Base-by-base conservation (phyloP, 2,113 vertebrate genomes). In the Columba livia region DNA sequence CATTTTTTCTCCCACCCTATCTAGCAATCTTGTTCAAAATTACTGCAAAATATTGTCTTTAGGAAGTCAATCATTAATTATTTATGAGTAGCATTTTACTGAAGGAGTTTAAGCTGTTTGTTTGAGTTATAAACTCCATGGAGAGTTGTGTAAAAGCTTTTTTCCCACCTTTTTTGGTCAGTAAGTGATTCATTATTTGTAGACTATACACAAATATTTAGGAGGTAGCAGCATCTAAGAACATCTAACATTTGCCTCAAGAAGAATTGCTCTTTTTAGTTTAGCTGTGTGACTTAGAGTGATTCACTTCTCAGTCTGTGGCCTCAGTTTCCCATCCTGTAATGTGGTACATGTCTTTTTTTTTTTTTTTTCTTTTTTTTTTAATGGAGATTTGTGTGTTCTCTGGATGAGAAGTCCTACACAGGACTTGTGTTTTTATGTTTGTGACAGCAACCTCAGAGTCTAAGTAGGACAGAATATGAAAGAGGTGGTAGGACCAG, bases 11-110 rank as follows among this genome's bases (percentile, higher is more conserved):
- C 40, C 32, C 48, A 73, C 20, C 8, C 53, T 97, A 82, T 96
- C 91, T 93, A 86, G 73, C 57, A 90, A 86, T 83, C 85, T 94
- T 89, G 56, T 88, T 93, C 79, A 94, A 94, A 95, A 94, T 94
- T 90, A 77, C 88, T 84, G 80, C 57, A 96, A 96, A 98, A 94
- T 93, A 72, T 72, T 95, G 85, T 87, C 53, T 96, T 93, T 96
- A 91, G 65, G 80, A 97, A 97, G 53, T 58, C 48, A 97, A 91
- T 94, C 62, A 94, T 96, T 96, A 96, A 80, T 97, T 96, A 97
- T 96, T 97, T 95, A 95, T 88, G 53, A 83, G 31, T 29, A 80
- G 13, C 67, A 48, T 81, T 93, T 57, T 65, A 67, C 29, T 36
- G 47, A 88, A 93, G 80, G 12, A 18, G 7, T 75, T 93, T 44